Percentiles rank a stretch among this genome's conserved stretches.
These are phyloP conservation scores for Sula dactylatra DNA, from an alignment of 2,113 vertebrate species.

Conservation along the genomic window DNA sequence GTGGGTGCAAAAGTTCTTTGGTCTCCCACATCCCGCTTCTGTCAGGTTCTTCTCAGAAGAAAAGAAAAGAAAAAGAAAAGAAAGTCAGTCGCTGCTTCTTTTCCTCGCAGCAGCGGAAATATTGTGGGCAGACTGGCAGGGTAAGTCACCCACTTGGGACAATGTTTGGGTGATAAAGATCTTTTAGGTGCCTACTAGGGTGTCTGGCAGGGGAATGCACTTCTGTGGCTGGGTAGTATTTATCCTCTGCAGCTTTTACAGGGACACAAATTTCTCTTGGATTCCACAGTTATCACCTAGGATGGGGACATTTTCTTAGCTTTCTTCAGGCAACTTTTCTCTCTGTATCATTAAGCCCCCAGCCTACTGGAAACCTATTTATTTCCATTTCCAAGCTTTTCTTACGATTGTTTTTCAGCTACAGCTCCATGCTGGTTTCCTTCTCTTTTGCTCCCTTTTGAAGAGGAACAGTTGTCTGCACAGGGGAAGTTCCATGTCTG, in stretches of 20 bases:
- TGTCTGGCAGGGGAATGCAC: not conserved
- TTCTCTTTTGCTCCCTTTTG: not conserved
- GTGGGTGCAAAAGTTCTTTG: not conserved
- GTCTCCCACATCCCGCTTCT: not conserved
- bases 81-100: no score
- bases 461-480: not conserved
- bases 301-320: not conserved
- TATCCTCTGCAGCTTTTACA: not conserved
- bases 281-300: not conserved
- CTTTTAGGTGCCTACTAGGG: not conserved
- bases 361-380: not conserved
- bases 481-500: not conserved
- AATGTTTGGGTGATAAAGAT: not conserved
- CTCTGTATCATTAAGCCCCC: not conserved
- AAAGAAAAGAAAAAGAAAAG: no score
- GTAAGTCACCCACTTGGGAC: not conserved
- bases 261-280: not conserved
- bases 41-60: not conserved
- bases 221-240: not conserved
- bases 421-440: not conserved
- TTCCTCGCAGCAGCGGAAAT: not conserved
- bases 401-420: not conserved
- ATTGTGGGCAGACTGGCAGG: not conserved
- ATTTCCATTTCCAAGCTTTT: not conserved
- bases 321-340: not conserved